Base-by-base conservation (phyloP, 2,797 vertebrate species). In the Neomorphus geoffroyi region DNA sequence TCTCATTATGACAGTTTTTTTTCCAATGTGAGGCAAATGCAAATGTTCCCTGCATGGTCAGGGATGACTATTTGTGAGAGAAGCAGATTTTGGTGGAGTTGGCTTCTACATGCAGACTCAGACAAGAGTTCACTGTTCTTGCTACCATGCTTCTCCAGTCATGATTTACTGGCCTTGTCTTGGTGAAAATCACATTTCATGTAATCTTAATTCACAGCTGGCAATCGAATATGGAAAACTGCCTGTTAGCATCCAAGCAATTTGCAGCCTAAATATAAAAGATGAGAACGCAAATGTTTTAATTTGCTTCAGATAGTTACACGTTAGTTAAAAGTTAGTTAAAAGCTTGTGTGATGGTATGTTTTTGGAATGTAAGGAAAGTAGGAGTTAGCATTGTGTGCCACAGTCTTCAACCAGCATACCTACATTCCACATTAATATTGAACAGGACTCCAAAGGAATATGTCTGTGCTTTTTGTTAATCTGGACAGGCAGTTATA, bases 401-500 rank as follows among this genome's bases (percentile, higher is more conserved):
- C 53, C 21, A 7, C 39, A 37, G 53, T 86, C 80, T 83, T 72
- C 27, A 60, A 9, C 54, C 58, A 66, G 1, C 27, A 48, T 60
- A 79, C 78, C 85, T 84, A 1, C 1, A 0, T 57, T 79, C 66
- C 56, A 43, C 56, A 23, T 86, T 39, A 83, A 35, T 84, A 70
- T 41, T 74, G 82, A 70, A 60, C 13, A 48, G 61, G 54, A 30
- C 70, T 82, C 86, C 66, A 74, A 77, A 48, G 81, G 73, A 61
- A 48, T 13, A 6, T 8, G 50, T n/a, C 57, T 67, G 30, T 86
- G 50, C 74, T 78, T 93, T 80, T 82, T 82, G 65, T 91, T 87
- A 78, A 80, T 80, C 80, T 80, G 94, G 94, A 83, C 88, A 91
- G 86, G 70, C 92, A 61, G 84, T 62, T 88, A 82, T 69, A 80